phyloP scores from a whole-genome alignment of 2,888 invertebrate species.

The Prosapia bicincta region DNA sequence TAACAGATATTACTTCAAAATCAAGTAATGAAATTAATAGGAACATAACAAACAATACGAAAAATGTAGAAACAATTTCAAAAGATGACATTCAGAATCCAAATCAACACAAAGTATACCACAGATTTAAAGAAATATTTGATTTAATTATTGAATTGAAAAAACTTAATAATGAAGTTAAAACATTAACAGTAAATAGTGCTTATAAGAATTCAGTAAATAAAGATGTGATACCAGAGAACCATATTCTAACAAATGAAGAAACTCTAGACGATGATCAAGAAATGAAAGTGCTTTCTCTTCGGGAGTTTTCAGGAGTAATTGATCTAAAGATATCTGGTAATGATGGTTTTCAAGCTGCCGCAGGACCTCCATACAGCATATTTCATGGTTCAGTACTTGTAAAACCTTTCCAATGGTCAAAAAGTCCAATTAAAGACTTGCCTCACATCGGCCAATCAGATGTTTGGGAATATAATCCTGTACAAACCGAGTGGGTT shows the following conservation, averaged over 20 bases:
- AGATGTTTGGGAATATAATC: constrained; percentile 67
- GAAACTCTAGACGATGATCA: not conserved
- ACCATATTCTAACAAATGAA: not conserved
- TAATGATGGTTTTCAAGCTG: constrained; percentile 47
- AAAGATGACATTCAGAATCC: not conserved
- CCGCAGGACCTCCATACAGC: constrained; percentile 45
- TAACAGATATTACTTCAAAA: not conserved
- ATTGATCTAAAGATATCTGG: constrained; percentile 37
- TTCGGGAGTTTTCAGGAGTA: constrained; percentile 32
- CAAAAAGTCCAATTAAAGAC: constrained; percentile 59
- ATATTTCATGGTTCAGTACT: constrained; percentile 20
- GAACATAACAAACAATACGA: not conserved
- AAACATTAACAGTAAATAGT: not conserved
- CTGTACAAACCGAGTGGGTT: constrained; percentile 45
- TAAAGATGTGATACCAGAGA: not conserved
- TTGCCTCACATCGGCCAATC: constrained; percentile 68
- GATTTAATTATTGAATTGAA: not conserved
- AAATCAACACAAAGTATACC: not conserved
- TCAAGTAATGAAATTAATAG: not conserved
- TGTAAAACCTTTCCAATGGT: constrained; percentile 67
- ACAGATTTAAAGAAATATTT: not conserved
- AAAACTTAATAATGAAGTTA: not conserved
- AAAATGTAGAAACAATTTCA: not conserved
- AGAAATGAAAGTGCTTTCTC: constrained; percentile 8
- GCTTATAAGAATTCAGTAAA: not conserved